These are phyloP conservation scores for Mormyrus lacerda DNA, from an alignment of 2,113 vertebrate genomes.

Conservation along the genomic window DNA sequence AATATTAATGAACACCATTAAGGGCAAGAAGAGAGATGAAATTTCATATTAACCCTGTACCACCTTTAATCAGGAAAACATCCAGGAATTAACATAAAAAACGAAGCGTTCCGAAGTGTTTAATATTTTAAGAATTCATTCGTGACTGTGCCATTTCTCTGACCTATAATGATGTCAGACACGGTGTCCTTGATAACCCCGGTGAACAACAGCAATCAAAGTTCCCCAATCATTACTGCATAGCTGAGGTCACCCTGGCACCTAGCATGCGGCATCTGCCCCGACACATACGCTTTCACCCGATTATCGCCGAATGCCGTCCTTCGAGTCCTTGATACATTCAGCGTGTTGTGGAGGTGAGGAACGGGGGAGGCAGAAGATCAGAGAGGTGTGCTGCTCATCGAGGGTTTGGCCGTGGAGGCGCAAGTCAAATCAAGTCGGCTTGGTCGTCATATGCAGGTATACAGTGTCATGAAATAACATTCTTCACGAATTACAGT, in stretches of 20 bases:
- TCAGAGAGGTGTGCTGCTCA: neutral
- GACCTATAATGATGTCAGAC: constrained; percentile 8
- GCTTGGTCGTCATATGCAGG: neutral
- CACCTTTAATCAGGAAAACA: constrained; percentile 19
- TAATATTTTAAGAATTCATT: constrained; percentile 18
- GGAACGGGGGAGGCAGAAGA: neutral
- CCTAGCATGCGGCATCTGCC: neutral
- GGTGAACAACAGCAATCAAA: neutral
- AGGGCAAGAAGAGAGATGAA: constrained; percentile 16
- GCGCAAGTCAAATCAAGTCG: neutral
- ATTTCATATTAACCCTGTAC: constrained; percentile 23
- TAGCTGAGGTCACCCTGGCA: neutral
- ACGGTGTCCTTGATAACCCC: constrained; percentile 5
- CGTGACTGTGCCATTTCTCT: constrained; percentile 7
- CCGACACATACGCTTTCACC: neutral
- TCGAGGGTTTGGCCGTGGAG: neutral
- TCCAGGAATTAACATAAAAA: constrained; percentile 14
- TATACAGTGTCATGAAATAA: neutral
- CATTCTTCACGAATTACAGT: neutral
- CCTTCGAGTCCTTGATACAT: neutral
- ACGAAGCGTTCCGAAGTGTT: neutral
- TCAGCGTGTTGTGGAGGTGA: neutral
- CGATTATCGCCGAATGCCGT: neutral
- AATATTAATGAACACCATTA: constrained; percentile 27
- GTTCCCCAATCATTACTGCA: neutral